phyloP scores from a whole-genome alignment of 2,113 vertebrate genomes.

The Nerophis ophidion region DNA sequence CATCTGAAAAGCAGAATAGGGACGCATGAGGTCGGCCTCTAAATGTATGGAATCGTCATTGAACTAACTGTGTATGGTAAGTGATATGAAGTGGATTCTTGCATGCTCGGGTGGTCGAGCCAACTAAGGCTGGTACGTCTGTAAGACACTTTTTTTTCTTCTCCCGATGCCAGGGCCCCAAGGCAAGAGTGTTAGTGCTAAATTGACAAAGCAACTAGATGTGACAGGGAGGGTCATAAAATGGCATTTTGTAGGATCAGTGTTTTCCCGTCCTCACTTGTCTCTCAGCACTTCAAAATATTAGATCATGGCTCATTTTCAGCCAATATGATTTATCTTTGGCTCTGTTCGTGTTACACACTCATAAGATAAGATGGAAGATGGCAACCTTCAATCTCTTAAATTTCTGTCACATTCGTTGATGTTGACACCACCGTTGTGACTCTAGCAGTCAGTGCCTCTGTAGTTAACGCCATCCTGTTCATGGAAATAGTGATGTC shows the following conservation, averaged over 20 bases:
- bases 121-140: constrained; percentile 32
- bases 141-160: not conserved
- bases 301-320: constrained; percentile 59
- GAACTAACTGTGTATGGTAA: constrained; percentile 20
- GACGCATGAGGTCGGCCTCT: not conserved
- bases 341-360: constrained; percentile 27
- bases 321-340: constrained; percentile 58
- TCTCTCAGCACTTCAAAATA: constrained; percentile 56
- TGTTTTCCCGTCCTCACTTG: constrained; percentile 46
- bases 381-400: constrained; percentile 16
- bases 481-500: too few species aligned
- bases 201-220: constrained; percentile 71
- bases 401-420: constrained; percentile 30
- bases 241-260: constrained; percentile 65
- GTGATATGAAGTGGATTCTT: constrained; percentile 36
- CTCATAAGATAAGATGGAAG: constrained; percentile 45
- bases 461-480: too few species aligned
- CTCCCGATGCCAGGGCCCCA: constrained; percentile 38
- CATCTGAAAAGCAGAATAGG: not conserved
- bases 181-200: constrained; percentile 50
- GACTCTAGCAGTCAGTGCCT: too few species aligned
- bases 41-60: not conserved
- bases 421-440: constrained; percentile 15
- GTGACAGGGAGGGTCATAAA: constrained; percentile 66
- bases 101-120: constrained; percentile 30